A percentile compares a stretch with the other conserved stretches of the same genome.
Evolutionary conservation across 2,113 vertebrate genomes (phyloP).

Genomic region (Octodon degus): DNA sequence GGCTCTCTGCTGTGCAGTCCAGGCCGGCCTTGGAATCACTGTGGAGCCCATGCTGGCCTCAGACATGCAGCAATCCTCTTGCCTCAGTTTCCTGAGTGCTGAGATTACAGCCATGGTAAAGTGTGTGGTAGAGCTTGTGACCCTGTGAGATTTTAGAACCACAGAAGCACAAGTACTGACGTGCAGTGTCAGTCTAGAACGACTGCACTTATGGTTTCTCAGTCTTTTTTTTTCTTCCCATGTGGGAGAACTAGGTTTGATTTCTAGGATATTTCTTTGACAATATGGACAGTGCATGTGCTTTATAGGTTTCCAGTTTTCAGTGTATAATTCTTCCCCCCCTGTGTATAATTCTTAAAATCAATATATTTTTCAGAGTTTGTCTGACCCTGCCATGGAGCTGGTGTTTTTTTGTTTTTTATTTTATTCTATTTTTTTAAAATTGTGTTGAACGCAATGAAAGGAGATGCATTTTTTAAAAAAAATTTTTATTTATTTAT

Average conservation of each 20-base stretch:
- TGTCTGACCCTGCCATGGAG: not conserved
- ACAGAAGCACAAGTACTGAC: fast-evolving
- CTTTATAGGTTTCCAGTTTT: not conserved
- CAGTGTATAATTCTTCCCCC: not conserved
- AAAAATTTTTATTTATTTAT: too few species aligned
- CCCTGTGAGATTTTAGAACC: not conserved
- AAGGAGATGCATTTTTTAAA: not conserved
- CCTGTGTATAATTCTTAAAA: not conserved
- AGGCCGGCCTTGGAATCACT: too few species aligned
- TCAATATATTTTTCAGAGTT: not conserved
- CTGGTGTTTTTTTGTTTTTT: not conserved
- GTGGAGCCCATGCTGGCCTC: too few species aligned
- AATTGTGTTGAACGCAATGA: not conserved
- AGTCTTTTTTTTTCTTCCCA: not conserved
- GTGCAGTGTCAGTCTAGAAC: not conserved
- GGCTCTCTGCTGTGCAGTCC: too few species aligned
- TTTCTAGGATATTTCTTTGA: not conserved
- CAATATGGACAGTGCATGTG: not conserved
- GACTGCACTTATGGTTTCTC: not conserved
- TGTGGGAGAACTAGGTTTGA: not conserved
- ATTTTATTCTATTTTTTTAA: too few species aligned
- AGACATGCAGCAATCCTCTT: too few species aligned
- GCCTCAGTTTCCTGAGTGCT: too few species aligned
- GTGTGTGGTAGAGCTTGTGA: not conserved
- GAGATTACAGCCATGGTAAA: not conserved